These are phyloP conservation scores for Helicoverpa zea DNA, from an alignment of 1,140 invertebrate genomes.

Conservation along the genomic window DNA sequence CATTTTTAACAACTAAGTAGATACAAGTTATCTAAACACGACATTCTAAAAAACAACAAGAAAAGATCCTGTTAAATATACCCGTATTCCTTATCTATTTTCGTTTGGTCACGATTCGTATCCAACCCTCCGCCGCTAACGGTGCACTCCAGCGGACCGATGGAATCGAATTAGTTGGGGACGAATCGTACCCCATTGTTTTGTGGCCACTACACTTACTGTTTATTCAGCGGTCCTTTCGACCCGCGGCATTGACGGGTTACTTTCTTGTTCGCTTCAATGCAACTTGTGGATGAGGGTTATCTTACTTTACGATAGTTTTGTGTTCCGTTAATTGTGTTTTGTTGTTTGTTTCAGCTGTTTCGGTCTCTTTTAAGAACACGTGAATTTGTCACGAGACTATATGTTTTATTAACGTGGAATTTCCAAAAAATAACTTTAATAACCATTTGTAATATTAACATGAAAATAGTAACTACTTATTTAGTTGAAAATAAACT, in stretches of 20 bases:
- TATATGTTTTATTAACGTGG: too few relatives aligned
- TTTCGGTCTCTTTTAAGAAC: neutral
- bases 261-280: constrained; percentile 34
- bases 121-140: constrained; percentile 40
- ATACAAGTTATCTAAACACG: too few relatives aligned
- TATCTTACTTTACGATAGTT: neutral
- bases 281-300: constrained; percentile 25
- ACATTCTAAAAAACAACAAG: too few relatives aligned
- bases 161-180: constrained; percentile 43
- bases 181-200: constrained; percentile 36
- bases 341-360: neutral
- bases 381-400: too few relatives aligned
- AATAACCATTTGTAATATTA: too few relatives aligned
- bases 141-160: constrained; percentile 12
- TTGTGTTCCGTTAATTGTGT: constrained; percentile 1
- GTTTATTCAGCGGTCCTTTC: constrained; percentile 25
- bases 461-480: too few relatives aligned
- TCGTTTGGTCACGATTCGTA: neutral
- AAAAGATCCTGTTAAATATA: neutral
- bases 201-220: constrained; percentile 34
- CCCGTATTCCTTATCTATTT: neutral
- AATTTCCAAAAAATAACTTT: too few relatives aligned
- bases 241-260: constrained; percentile 29
- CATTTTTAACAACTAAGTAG: too few relatives aligned
- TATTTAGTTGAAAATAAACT: too few relatives aligned